Evolutionary conservation across 2,113 vertebrate species (phyloP).

Genomic region (Equus przewalskii): DNA sequence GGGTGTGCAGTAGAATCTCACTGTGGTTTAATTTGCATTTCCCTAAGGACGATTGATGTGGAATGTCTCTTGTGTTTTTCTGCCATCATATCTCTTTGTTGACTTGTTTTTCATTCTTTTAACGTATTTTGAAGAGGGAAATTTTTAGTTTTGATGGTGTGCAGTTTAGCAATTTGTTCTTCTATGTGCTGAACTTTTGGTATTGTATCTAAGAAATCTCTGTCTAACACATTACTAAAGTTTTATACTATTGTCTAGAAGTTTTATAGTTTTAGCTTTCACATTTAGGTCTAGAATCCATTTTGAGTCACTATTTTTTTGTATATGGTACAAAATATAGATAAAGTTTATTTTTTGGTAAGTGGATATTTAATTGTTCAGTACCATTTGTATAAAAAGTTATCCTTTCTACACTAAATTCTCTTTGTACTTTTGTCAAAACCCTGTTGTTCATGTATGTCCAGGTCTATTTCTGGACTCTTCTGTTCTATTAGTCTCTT

Average conservation of each 20-base stretch:
- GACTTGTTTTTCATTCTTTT: not conserved
- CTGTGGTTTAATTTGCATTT: not conserved
- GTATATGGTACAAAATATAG: not conserved
- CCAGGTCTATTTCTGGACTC: not conserved
- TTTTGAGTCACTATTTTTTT: not conserved
- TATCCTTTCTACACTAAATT: not conserved
- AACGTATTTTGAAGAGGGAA: not conserved
- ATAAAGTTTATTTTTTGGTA: not conserved
- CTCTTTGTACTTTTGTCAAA: not conserved
- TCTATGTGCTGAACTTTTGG: not conserved
- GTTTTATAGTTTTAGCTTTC: not conserved
- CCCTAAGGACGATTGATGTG: not conserved
- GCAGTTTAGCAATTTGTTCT: not conserved
- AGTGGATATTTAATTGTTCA: not conserved
- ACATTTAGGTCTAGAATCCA: not conserved
- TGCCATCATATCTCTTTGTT: not conserved
- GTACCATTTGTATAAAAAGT: not conserved
- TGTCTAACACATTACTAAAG: not conserved
- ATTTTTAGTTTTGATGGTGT: not conserved
- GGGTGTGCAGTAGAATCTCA: accelerated
- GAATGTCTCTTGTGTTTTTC: not conserved
- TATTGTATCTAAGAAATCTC: not conserved
- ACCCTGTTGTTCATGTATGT: not conserved
- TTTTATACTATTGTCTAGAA: not conserved
- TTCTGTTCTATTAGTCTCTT: not conserved